Evolutionary conservation across 2,888 invertebrate species (phyloP), one percentile per base, ranked within the genome.

Genomic region (Protodeltote pygarga): DNA sequence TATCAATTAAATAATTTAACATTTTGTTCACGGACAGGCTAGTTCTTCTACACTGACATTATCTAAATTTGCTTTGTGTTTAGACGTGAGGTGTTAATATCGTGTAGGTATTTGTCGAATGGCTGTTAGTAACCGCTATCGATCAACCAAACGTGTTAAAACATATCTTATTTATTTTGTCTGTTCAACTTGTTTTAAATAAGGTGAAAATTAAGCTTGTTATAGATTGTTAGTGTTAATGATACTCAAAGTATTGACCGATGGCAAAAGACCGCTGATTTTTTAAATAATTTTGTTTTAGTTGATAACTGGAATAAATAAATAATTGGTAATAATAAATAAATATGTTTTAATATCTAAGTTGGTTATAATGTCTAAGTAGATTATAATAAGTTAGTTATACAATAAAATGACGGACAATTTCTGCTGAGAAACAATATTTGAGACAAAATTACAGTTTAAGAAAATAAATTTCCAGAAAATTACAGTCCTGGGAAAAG

Each of bases 1-100:
- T 63, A 39, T 31, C 32, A 57, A 63, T 61, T 57, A 61, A 63
- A 57, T 61, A 41, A 63, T 61, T 57, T 48, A 51, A 32, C 34
- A 61, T 63, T 48, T 41, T 25, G 58, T 15, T 45, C 44, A 29
- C 40, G 27, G 33, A 16, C 27, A 27, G 14, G 32, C n/a, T n/a
- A n/a, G n/a, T n/a, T 50, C 31, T 51, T 31, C 33, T 44, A 47
- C 42, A 44, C 32, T 44, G 44, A 37, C 57, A 44, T 62, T 61
- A 61, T 57, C 37, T 62, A 63, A 57, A 62, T 61, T 47, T 63
- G 33, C 45, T 55, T 55, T 55, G 35, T 20, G 38, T 55, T 55
- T 62, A 60, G 50, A 31, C n/a, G 15, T 25, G 17, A 62, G 42
- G 60, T 62, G 60, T 40, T 60, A 60, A 60, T 62, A 51, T 40